These are phyloP conservation scores for Epicampocera succincta DNA, from an alignment of 2,888 invertebrate species.

Conservation along the genomic window DNA sequence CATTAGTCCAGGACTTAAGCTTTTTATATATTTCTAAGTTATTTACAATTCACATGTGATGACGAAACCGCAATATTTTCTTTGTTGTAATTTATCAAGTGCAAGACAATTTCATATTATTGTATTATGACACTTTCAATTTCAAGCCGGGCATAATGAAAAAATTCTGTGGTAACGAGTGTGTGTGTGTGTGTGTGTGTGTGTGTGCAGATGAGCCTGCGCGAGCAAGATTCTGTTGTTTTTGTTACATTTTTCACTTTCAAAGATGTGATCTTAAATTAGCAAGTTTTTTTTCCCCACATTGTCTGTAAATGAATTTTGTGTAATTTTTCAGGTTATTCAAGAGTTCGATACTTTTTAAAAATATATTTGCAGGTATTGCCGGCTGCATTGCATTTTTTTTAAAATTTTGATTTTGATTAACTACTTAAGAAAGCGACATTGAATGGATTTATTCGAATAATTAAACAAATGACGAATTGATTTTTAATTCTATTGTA, in stretches of 20 bases:
- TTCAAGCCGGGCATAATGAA: not conserved
- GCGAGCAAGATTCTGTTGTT: not conserved
- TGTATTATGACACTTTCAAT: not conserved
- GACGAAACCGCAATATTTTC: not conserved
- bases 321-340: slow-evolving; percentile 15
- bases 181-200: not conserved
- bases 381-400: not conserved
- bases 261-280: slow-evolving; percentile 12
- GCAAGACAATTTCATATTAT: slow-evolving; percentile 13
- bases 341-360: slow-evolving; percentile 17
- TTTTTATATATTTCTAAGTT: slow-evolving; percentile 30
- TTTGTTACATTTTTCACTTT: slow-evolving; percentile 17
- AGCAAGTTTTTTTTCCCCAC: slow-evolving; percentile 30
- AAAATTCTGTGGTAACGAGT: not conserved
- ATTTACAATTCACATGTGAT: slow-evolving; percentile 26
- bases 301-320: not conserved
- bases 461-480: too few relatives aligned
- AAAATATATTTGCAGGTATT: not conserved
- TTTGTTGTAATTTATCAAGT: slow-evolving; percentile 4
- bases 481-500: too few relatives aligned
- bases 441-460: too few relatives aligned
- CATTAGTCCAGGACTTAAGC: not conserved
- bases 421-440: too few relatives aligned
- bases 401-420: too few relatives aligned
- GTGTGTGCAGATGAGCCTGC: not conserved